A percentile compares a stretch with the other conserved stretches of the same genome.
phyloP scores from a whole-genome alignment of 2,797 vertebrate species.

The Pyrrhura leucotis region DNA sequence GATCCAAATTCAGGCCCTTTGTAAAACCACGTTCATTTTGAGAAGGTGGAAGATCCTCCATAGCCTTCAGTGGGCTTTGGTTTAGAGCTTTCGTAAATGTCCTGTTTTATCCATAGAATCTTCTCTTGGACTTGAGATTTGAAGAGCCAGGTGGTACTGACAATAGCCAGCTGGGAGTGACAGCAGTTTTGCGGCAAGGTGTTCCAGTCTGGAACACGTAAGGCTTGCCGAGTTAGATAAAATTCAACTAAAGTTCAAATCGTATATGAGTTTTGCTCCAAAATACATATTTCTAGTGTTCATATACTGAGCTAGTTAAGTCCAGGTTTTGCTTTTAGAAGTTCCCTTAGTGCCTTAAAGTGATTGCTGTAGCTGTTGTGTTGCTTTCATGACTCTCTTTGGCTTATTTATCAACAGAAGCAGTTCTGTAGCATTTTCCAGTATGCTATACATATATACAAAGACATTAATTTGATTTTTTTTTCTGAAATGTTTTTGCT shows the following conservation, averaged over 20 bases:
- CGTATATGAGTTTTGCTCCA: not conserved
- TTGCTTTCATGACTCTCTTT: not conserved
- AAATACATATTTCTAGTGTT: not conserved
- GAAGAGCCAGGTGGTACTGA: not conserved
- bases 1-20: not conserved
- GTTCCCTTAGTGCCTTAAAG: not conserved
- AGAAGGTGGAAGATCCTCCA: not conserved
- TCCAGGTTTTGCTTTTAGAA: not conserved
- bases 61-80: not conserved
- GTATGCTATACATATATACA: not conserved
- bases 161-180: not conserved
- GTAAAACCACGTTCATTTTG: not conserved
- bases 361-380: not conserved
- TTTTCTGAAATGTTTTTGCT: not conserved
- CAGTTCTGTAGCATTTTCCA: not conserved
- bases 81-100: not conserved
- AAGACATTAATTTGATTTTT: not conserved
- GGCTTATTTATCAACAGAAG: not conserved
- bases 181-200: not conserved
- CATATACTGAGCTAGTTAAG: not conserved
- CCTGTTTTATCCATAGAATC: not conserved
- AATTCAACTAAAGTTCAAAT: not conserved
- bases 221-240: not conserved
- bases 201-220: not conserved
- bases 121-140: not conserved